Evolutionary conservation across 2,113 vertebrate genomes (phyloP).

Genomic region (Oryzias curvinotus): DNA sequence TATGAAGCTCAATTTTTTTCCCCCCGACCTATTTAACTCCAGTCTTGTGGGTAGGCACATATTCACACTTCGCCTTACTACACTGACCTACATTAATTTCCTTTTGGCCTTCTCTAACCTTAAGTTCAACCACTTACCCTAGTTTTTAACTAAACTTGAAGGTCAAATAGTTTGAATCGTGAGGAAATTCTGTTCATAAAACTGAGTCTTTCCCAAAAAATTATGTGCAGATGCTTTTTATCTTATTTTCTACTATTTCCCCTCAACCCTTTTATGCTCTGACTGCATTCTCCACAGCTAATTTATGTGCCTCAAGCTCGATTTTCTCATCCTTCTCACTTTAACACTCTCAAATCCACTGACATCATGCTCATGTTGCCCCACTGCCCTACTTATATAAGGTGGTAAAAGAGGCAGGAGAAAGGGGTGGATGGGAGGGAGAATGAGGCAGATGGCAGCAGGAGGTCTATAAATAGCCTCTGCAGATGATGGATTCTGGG

Average conservation of each 20-base stretch:
- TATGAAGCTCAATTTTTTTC: slow-evolving; percentile 33
- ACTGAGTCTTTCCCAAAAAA: neutral
- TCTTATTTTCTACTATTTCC: slow-evolving; percentile 7
- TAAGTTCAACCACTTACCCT: neutral
- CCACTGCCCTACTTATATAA: slow-evolving; percentile 80
- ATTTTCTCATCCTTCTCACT: slow-evolving; percentile 38
- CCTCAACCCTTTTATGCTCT: slow-evolving; percentile 27
- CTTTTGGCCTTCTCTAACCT: neutral
- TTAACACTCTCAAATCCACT: slow-evolving; percentile 51
- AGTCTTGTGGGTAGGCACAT: neutral
- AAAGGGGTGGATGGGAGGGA: slow-evolving; percentile 59
- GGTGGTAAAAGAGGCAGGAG: slow-evolving; percentile 53
- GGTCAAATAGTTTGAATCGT: neutral
- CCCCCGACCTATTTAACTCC: slow-evolving; percentile 8
- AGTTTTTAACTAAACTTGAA: neutral
- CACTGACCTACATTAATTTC: neutral
- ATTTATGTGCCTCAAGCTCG: slow-evolving; percentile 27
- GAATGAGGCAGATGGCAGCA: slow-evolving; percentile 70
- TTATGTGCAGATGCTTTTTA: neutral
- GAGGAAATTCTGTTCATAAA: neutral
- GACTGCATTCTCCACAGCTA: slow-evolving; percentile 16
- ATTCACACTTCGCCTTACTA: neutral
- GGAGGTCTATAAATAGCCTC: slow-evolving; percentile 73
- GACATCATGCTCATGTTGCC: slow-evolving; percentile 71
- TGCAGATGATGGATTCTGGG: slow-evolving; percentile 77